Evolutionary conservation across 2,113 vertebrate genomes (phyloP).

Genomic region (Prionailurus viverrinus): DNA sequence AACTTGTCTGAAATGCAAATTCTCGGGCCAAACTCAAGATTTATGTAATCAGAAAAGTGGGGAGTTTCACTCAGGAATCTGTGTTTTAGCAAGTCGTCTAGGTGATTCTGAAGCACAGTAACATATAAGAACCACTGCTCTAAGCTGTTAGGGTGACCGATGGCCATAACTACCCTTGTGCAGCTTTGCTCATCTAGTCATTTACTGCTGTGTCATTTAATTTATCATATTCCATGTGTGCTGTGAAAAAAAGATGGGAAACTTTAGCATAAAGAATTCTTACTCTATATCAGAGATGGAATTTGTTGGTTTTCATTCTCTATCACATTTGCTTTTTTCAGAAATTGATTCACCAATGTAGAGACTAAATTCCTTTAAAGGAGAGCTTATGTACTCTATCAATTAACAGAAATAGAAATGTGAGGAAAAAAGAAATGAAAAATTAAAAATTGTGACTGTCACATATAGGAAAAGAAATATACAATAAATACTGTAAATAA

Average conservation of each 20-base stretch:
- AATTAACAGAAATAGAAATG: conserved; percentile 36
- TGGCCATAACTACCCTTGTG: not conserved
- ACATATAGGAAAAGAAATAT: not conserved
- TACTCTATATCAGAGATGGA: not conserved
- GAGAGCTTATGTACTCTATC: not conserved
- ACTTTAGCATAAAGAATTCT: not conserved
- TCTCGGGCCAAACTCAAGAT: not conserved
- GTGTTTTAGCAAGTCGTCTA: not conserved
- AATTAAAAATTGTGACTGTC: not conserved
- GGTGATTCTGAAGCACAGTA: not conserved
- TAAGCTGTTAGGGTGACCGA: not conserved
- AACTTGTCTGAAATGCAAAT: not conserved
- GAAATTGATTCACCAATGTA: conserved; percentile 4
- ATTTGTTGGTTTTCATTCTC: not conserved
- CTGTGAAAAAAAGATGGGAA: not conserved
- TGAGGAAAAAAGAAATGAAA: not conserved
- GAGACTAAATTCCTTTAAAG: not conserved
- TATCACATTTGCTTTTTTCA: not conserved
- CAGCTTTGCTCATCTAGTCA: not conserved
- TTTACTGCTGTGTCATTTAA: not conserved
- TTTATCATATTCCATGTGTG: not conserved
- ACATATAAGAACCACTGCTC: not conserved
- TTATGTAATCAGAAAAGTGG: not conserved
- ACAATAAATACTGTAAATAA: not conserved
- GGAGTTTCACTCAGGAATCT: not conserved